phyloP scores from a whole-genome alignment of 2,113 vertebrate species.

The Pachyramphus minor region DNA sequence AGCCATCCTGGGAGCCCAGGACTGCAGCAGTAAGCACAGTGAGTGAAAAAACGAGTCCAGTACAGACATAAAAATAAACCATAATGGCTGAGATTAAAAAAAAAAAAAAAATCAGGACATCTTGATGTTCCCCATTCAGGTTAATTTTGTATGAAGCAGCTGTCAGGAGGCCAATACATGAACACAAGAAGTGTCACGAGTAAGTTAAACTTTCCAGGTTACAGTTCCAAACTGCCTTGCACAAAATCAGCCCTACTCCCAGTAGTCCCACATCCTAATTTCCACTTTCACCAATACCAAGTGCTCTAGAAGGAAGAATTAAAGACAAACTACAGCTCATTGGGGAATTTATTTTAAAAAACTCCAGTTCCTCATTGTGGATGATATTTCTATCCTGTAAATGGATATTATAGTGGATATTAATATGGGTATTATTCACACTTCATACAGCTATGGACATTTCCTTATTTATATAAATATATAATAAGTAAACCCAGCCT shows the following conservation, averaged over 20 bases:
- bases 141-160: slow-evolving; percentile 12
- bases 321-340: neutral
- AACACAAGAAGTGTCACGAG: neutral
- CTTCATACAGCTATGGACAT: neutral
- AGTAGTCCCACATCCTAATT: slow-evolving; percentile 15
- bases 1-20: neutral
- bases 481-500: neutral
- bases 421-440: neutral
- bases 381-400: neutral
- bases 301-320: neutral
- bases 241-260: slow-evolving; percentile 1
- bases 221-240: neutral
- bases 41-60: neutral
- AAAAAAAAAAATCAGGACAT: slow-evolving; percentile 5
- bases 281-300: neutral
- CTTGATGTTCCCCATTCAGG: neutral
- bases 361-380: neutral
- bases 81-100: neutral
- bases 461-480: neutral
- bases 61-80: slow-evolving; percentile 34
- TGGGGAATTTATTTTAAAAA: neutral
- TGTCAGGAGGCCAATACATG: neutral
- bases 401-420: no score
- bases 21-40: neutral
- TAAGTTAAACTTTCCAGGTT: slow-evolving; percentile 18